These are phyloP conservation scores for Drosophila kohkoa DNA, from an alignment of 1,140 invertebrate genomes.

Conservation along the genomic window DNA sequence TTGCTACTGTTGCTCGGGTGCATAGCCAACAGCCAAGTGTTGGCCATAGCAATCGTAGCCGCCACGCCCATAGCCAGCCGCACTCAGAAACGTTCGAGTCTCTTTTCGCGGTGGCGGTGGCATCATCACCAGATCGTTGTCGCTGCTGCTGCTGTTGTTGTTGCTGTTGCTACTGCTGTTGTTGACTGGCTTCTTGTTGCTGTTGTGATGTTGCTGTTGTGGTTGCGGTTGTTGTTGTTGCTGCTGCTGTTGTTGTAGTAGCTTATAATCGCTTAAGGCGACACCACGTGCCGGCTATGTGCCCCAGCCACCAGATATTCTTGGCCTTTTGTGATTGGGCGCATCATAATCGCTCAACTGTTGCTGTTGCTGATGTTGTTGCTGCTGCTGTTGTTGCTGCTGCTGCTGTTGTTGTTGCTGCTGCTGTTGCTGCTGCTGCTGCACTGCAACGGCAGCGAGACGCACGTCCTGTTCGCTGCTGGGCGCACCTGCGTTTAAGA, in stretches of 20 bases:
- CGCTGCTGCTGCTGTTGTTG: constrained; percentile 39
- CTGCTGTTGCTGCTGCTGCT: constrained; percentile 75
- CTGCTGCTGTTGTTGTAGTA: constrained; percentile 39
- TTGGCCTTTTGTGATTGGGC: constrained; percentile 91
- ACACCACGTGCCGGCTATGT: constrained; percentile 88
- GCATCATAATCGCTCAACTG: constrained; percentile 91
- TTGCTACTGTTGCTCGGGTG: constrained; percentile 50
- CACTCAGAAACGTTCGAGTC: constrained; percentile 43
- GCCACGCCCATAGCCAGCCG: constrained; percentile 41
- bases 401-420: constrained; percentile 69
- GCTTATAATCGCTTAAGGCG: constrained; percentile 65
- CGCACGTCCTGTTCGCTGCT: constrained; percentile 89
- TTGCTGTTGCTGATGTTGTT: constrained; percentile 82
- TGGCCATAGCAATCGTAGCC: constrained; percentile 69
- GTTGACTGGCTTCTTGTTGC: constrained; percentile 49
- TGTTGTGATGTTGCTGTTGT: constrained; percentile 42
- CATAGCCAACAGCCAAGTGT: constrained; percentile 65
- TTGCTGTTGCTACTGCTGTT: constrained; percentile 31
- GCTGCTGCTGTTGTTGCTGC: constrained; percentile 76
- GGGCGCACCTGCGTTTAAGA: constrained; percentile 88
- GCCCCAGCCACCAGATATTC: constrained; percentile 93
- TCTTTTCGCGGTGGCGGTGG: constrained; percentile 74
- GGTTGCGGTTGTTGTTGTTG: constrained; percentile 24
- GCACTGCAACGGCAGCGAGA: constrained; percentile 81
- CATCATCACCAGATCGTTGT: constrained; percentile 72